Percentiles rank a stretch among this genome's conserved stretches.
phyloP scores from a whole-genome alignment of 2,113 vertebrate species.

The Spea multiplicata region DNA sequence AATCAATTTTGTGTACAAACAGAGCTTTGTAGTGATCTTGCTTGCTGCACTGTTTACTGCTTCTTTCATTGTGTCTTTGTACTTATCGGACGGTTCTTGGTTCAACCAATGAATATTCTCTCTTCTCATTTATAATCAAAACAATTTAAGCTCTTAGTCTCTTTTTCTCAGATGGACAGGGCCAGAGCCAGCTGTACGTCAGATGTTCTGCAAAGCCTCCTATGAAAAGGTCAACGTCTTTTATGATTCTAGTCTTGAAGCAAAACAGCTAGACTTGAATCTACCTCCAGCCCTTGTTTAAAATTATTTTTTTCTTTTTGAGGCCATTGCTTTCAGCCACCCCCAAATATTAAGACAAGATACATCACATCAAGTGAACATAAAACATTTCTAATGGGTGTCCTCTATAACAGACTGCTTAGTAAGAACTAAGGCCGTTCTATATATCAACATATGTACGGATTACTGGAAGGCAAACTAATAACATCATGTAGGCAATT shows the following conservation, averaged over 20 bases:
- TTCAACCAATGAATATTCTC: conserved; percentile 6
- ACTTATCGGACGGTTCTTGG: conserved; percentile 5
- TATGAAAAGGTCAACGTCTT: conserved; percentile 44
- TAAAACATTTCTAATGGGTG: conserved; percentile 15
- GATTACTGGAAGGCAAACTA: not conserved
- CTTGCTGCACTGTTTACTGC: conserved; percentile 3
- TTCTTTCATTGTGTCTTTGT: conserved; percentile 2
- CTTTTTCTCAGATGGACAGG: conserved; percentile 40
- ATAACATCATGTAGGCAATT: not conserved
- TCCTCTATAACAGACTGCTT: conserved; percentile 20
- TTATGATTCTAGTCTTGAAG: conserved; percentile 33
- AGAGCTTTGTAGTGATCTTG: conserved; percentile 17
- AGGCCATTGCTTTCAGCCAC: conserved; percentile 35
- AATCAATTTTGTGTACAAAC: conserved; percentile 4
- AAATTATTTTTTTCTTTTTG: conserved; percentile 7
- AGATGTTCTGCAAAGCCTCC: conserved; percentile 40
- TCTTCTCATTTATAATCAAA: conserved; percentile 47
- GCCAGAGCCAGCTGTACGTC: conserved; percentile 42
- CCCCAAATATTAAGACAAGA: conserved; percentile 7
- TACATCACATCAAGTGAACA: conserved; percentile 24
- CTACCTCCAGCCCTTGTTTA: conserved; percentile 30
- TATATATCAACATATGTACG: not conserved
- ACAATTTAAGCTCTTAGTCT: conserved; percentile 45
- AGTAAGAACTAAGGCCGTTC: not conserved
- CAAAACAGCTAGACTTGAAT: conserved; percentile 40